Evolutionary conservation across 1,140 invertebrate species (phyloP).

Genomic region (Euura saliciscinereae): DNA sequence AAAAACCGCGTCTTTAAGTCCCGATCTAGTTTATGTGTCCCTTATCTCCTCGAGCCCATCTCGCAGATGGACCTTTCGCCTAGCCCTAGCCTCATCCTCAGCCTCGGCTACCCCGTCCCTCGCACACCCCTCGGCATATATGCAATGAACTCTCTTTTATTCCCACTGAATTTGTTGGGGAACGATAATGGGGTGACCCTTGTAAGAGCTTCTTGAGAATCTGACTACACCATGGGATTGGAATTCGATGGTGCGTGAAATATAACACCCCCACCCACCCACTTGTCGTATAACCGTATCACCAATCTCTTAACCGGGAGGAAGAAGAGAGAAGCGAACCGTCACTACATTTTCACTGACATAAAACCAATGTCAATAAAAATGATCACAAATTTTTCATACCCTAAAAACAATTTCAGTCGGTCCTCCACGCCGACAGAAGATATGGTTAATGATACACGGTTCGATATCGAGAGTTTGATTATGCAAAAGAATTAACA

Average conservation of each 20-base stretch:
- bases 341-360: background rate
- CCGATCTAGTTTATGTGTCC: slow-evolving; percentile 30
- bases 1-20: slow-evolving; percentile 29
- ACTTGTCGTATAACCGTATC: slow-evolving; percentile 12
- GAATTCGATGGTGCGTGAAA: slow-evolving; percentile 34
- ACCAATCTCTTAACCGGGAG: slow-evolving; percentile 7
- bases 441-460: too few relatives aligned
- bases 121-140: slow-evolving; percentile 31
- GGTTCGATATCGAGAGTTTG: too few relatives aligned
- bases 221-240: slow-evolving; percentile 21
- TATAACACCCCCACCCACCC: slow-evolving; percentile 18
- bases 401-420: too few relatives aligned
- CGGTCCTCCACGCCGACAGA: too few relatives aligned
- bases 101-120: background rate
- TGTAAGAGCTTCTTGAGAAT: slow-evolving; percentile 23
- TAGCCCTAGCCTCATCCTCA: slow-evolving; percentile 22
- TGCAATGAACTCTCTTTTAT: slow-evolving; percentile 40
- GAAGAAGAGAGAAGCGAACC: background rate
- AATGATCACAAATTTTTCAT: background rate
- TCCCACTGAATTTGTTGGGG: slow-evolving; percentile 38
- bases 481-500: too few relatives aligned
- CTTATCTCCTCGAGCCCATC: slow-evolving; percentile 36
- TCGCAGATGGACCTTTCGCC: slow-evolving; percentile 36
- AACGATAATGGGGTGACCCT: slow-evolving; percentile 36
- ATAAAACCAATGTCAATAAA: slow-evolving; percentile 8